Conservation (phyloP, 2,113 vertebrate species). For the Rhynchomys soricoides region DNA sequence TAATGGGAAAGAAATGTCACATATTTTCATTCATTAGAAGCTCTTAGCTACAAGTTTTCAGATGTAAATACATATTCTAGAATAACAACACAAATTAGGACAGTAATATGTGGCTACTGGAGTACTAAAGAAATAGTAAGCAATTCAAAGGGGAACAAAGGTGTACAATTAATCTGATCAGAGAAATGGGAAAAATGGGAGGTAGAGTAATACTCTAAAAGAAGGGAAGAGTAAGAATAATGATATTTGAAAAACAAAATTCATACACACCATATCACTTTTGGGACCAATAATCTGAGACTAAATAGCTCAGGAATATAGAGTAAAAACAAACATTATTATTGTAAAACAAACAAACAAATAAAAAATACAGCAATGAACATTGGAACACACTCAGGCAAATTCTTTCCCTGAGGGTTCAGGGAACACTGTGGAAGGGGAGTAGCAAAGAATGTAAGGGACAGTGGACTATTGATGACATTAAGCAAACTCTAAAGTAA, state of each 20-base stretch:
- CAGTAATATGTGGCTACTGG: neutral
- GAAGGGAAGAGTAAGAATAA: neutral
- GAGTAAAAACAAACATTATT: neutral
- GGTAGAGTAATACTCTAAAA: neutral
- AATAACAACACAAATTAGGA: neutral
- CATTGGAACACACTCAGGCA: too few species aligned
- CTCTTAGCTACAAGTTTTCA: neutral
- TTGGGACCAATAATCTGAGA: neutral
- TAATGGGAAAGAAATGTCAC: neutral
- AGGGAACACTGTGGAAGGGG: neutral
- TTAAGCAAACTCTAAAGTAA: neutral
- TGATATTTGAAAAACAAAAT: neutral
- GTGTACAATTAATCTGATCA: neutral
- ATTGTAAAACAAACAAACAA: too few species aligned
- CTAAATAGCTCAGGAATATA: neutral
- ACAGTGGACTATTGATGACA: neutral
- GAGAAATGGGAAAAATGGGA: neutral
- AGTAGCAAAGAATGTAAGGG: neutral
- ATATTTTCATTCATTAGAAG: neutral
- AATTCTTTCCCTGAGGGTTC: neutral
- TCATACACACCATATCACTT: too few species aligned
- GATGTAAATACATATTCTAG: neutral
- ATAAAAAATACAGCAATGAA: too few species aligned
- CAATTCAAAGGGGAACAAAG: neutral
- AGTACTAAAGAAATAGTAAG: neutral